A percentile compares a stretch with the other conserved stretches of the same genome.
phyloP scores from a whole-genome alignment of 2,113 vertebrate genomes.

The Bagarius yarrelli region DNA sequence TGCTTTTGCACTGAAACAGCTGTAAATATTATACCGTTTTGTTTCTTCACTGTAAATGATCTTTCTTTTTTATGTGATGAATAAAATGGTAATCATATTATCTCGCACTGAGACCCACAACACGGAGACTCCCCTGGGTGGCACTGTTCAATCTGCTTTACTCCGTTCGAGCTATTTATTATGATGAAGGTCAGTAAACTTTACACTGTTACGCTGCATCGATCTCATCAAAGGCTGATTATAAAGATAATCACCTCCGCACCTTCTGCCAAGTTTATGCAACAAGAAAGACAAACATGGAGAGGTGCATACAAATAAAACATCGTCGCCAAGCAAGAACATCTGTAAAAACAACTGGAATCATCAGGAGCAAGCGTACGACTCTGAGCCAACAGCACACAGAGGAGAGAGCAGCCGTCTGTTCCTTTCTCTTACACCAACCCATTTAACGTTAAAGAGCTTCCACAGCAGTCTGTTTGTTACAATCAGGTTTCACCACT shows the following conservation, averaged over 20 bases:
- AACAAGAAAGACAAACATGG: not conserved
- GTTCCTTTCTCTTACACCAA: not conserved
- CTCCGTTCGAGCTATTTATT: not conserved
- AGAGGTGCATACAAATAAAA: not conserved
- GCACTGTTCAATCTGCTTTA: slow-evolving; percentile 2
- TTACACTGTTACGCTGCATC: not conserved
- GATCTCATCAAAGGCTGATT: not conserved
- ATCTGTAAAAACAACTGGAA: slow-evolving; percentile 23
- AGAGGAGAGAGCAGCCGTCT: slow-evolving; percentile 8
- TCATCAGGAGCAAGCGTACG: not conserved
- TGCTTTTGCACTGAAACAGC: not conserved
- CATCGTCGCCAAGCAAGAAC: not conserved
- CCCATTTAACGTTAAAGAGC: not conserved
- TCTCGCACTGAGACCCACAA: not conserved
- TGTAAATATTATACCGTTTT: not conserved
- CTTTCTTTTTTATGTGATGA: not conserved
- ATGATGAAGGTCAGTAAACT: slow-evolving; percentile 26
- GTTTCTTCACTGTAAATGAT: not conserved
- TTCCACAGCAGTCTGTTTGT: not conserved
- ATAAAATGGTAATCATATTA: not conserved
- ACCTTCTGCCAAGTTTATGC: not conserved
- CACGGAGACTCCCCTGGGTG: slow-evolving; percentile 25
- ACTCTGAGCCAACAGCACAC: not conserved
- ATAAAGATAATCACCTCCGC: slow-evolving; percentile 28
- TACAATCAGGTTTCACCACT: not conserved